These are phyloP conservation scores for Pachyuromys duprasi DNA, from an alignment of 2,797 vertebrate genomes.

Conservation along the genomic window DNA sequence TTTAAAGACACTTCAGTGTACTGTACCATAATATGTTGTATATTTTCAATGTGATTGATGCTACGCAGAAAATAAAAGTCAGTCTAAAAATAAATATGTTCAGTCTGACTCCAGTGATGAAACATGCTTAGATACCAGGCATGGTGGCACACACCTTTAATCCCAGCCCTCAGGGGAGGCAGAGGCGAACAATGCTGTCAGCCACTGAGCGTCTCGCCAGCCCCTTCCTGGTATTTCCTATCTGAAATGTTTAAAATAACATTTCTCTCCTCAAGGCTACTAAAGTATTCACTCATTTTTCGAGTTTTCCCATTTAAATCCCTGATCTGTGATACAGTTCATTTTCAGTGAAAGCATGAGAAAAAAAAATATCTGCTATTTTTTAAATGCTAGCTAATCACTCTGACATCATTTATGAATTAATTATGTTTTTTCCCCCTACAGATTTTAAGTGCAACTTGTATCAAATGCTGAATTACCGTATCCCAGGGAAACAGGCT, in stretches of 20 bases:
- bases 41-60: background rate
- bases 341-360: background rate
- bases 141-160: background rate
- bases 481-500: background rate
- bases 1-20: background rate
- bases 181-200: background rate
- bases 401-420: background rate
- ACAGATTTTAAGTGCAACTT: background rate
- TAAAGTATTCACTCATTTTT: background rate
- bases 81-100: background rate
- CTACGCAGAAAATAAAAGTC: background rate
- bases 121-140: background rate
- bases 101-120: background rate
- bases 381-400: background rate
- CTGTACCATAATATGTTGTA: background rate
- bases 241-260: background rate
- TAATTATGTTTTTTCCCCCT: background rate
- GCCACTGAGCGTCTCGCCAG: background rate
- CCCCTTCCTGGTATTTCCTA: background rate
- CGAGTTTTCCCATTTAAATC: background rate
- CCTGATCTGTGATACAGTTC: background rate
- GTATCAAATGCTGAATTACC: background rate
- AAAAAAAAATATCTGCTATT: background rate
- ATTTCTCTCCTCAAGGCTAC: background rate
- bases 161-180: background rate